A percentile compares a stretch with the other conserved stretches of the same genome.
phyloP scores from a whole-genome alignment of 2,113 vertebrate genomes.

The Oxyura jamaicensis region DNA sequence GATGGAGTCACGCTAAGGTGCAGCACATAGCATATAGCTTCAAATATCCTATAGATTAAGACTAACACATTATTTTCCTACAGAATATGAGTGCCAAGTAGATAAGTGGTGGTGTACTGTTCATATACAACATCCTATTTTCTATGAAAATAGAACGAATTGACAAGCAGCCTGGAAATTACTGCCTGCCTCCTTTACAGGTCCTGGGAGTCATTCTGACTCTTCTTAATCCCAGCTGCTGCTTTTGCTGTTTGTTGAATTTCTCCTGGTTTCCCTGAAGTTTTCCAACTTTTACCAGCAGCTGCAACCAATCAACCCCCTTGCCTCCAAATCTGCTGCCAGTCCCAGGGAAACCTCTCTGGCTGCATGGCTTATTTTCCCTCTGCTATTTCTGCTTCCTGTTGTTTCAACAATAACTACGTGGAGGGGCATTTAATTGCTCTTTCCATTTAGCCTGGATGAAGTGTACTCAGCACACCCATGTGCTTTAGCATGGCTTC shows the following conservation, averaged over 20 bases:
- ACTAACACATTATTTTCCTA: not conserved
- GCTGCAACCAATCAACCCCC: not conserved
- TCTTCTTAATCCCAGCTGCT: not conserved
- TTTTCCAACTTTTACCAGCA: not conserved
- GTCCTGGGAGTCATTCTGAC: not conserved
- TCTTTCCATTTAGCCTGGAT: conserved; percentile 26
- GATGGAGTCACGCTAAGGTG: not conserved
- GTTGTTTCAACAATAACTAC: conserved; percentile 36
- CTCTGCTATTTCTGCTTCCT: conserved; percentile 42
- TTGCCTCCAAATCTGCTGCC: conserved; percentile 10
- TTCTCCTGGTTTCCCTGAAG: not conserved
- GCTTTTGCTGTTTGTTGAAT: not conserved
- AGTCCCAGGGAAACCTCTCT: not conserved
- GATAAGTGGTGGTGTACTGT: not conserved
- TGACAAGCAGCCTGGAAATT: not conserved
- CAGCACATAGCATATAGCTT: not conserved
- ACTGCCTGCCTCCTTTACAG: not conserved
- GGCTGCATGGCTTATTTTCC: not conserved
- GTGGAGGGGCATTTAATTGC: conserved; percentile 18
- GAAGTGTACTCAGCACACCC: not conserved
- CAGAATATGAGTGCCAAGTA: not conserved
- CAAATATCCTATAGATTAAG: not conserved
- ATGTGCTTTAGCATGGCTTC: not conserved
- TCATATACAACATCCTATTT: not conserved
- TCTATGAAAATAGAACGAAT: not conserved